Evolutionary conservation across 2,888 invertebrate genomes (phyloP), one percentile per base, ranked within the genome.

Genomic region (Andrena flavipes): DNA sequence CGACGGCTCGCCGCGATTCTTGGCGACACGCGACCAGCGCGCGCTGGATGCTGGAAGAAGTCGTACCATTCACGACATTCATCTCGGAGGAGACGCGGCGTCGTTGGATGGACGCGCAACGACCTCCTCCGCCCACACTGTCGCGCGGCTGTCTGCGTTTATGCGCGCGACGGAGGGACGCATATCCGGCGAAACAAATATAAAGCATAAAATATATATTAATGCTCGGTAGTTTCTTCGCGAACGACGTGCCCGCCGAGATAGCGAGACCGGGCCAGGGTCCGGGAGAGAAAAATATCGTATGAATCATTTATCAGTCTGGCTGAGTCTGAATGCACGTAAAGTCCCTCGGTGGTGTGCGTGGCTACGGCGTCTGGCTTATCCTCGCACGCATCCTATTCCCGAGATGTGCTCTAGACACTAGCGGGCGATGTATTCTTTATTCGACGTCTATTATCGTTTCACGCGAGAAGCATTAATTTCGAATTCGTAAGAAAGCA

Each of bases 291-390:
- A 91, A 88, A 86, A 87, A 85, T 87, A 84, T 88, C 87, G 87
- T 88, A 92, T 92, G 92, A 92, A 93, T 93, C 91, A 92, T 93
- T 92, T 92, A 93, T 93, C 91, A 91, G 91, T 90, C 91, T 90
- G 88, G 90, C 91, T 89, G 90, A 89, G 88, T 87, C 88, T 85
- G 88, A 79, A 73, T 79, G 80, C 76, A 79, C 71, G 62, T 70
- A 42, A 42, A 7, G 42, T 10, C 16, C 26, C 26, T 69, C 42
- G 42, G 2, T 29, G 26, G 69, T 69, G 23, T 35, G 69, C 23
- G 56, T 60, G 5, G 69, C 48, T 20, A 59, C 69, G 59, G 26
- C 48, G 59, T 56, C 59, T 70, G 29, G n/a, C 54, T 56, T 54
- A 54, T 68, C 64, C 69, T 62, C 60, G 20, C 33, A 29, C 74